Evolutionary conservation across 2,797 vertebrate genomes (phyloP).

Genomic region (Urophycis tenuis): DNA sequence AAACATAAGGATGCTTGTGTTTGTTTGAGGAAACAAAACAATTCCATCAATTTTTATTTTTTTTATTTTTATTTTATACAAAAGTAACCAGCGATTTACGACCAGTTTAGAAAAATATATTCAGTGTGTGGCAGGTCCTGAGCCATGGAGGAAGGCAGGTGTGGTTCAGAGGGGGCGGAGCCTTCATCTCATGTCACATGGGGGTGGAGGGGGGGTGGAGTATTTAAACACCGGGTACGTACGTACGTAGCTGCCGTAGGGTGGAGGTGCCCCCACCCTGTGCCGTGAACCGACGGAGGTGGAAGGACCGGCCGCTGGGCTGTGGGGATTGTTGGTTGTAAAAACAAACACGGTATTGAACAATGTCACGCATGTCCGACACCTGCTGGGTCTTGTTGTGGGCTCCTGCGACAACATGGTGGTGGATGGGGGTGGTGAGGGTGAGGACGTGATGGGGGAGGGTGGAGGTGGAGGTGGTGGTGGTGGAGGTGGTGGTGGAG

Average conservation of each 20-base stretch:
- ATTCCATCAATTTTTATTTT: background rate
- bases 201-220: background rate
- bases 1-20: no score
- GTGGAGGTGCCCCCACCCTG: constrained; percentile 22
- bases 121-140: constrained; percentile 35
- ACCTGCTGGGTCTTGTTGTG: no score
- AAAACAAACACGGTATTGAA: no score
- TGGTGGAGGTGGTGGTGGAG: no score
- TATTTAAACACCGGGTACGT: constrained; percentile 57
- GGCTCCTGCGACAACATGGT: no score
- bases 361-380: no score
- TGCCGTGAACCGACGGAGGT: constrained; percentile 28
- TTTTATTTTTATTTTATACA: constrained; percentile 43
- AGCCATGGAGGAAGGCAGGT: constrained; percentile 45
- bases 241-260: constrained; percentile 59
- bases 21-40: background rate
- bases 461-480: no score
- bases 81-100: constrained; percentile 29
- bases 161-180: constrained; percentile 30
- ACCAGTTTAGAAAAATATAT: constrained; percentile 59
- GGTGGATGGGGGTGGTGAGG: background rate
- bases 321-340: no score
- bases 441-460: no score
- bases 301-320: no score
- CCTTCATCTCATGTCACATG: constrained; percentile 39